These are phyloP conservation scores for Illadopsis cleaveri DNA, from an alignment of 2,113 vertebrate genomes.

Conservation along the genomic window DNA sequence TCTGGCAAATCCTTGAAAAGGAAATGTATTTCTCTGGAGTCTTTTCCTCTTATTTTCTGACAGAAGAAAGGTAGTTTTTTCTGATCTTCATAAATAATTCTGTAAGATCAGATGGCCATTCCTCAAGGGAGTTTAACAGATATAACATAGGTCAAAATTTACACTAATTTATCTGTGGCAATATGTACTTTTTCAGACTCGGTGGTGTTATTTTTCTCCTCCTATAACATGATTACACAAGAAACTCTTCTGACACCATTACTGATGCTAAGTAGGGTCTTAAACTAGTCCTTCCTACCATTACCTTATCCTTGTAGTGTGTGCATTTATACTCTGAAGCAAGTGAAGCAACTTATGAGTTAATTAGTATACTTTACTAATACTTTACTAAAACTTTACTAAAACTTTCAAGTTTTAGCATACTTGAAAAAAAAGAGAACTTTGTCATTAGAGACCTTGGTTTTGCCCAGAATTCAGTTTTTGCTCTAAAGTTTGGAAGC, in stretches of 20 bases:
- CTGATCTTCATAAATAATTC: not conserved
- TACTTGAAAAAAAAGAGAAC: not conserved
- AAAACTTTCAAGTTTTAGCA: too few relatives aligned
- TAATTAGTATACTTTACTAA: not conserved
- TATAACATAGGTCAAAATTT: not conserved
- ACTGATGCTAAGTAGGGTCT: not conserved
- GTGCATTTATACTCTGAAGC: not conserved
- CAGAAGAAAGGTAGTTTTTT: not conserved
- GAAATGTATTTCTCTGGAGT: not conserved
- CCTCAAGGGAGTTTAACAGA: not conserved
- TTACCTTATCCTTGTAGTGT: not conserved
- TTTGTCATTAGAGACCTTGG: not conserved
- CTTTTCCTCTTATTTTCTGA: not conserved
- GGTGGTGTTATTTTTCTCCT: not conserved
- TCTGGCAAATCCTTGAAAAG: not conserved
- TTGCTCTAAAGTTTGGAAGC: not conserved
- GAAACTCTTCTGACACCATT: not conserved
- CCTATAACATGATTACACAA: not conserved
- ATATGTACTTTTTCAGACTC: not conserved
- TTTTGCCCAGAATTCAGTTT: not conserved
- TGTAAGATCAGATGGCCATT: not conserved
- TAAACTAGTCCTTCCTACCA: not conserved
- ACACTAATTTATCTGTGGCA: not conserved
- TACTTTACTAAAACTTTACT: too few relatives aligned
- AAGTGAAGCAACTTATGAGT: not conserved